Evolutionary conservation across 1,140 invertebrate species (phyloP).

Genomic region (Brachionus calyciflorus): DNA sequence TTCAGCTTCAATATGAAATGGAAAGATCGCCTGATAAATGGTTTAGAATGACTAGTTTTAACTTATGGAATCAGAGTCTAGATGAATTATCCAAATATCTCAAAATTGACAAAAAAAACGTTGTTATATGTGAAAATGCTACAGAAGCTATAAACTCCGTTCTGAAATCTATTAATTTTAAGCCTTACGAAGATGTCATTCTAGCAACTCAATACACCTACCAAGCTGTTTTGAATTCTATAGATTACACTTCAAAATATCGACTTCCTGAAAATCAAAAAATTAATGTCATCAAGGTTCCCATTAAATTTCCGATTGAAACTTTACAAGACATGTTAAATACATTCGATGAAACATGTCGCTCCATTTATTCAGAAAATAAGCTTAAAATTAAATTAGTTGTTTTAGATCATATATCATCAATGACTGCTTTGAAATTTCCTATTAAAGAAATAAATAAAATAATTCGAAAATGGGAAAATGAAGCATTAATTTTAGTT

Average conservation of each 20-base stretch:
- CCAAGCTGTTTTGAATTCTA: background rate
- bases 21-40: conserved; percentile 19
- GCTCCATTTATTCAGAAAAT: background rate
- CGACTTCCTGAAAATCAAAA: background rate
- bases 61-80: conserved; percentile 2
- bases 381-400: conserved; percentile 1
- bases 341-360: background rate
- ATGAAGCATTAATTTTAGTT: background rate
- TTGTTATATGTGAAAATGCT: conserved; percentile 18
- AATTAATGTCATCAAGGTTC: background rate
- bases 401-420: conserved; percentile 35
- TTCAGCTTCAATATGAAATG: background rate
- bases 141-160: conserved; percentile 22
- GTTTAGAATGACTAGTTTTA: conserved; percentile 1
- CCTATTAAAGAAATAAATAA: background rate
- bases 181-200: background rate
- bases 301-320: conserved; percentile 4
- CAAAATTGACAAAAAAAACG: background rate
- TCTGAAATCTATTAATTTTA: background rate
- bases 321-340: background rate
- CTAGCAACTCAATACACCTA: conserved; percentile 12
- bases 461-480: conserved; percentile 2
- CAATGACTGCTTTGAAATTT: conserved; percentile 5
- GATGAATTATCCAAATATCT: background rate
- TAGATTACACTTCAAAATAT: background rate